Conservation (phyloP, 1,140 invertebrate genomes). For the Ceratina japonica region DNA sequence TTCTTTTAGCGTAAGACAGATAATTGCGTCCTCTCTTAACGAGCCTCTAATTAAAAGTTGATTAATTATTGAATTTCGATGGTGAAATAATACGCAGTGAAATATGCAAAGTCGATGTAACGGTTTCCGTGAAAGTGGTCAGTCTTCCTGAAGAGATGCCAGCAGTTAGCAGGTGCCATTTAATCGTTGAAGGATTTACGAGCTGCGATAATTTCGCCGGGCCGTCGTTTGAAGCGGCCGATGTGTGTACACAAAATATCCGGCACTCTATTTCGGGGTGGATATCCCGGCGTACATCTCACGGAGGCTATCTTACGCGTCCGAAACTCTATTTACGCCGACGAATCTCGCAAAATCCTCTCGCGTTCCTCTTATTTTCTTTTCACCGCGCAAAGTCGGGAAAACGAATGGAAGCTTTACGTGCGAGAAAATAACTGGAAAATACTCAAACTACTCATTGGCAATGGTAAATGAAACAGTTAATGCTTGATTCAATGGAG, state of each 20-base stretch:
- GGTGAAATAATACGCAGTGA: too few relatives aligned
- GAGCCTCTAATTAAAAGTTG: too few relatives aligned
- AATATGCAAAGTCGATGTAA: neutral
- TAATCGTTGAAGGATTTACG: neutral
- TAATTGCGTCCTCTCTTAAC: too few relatives aligned
- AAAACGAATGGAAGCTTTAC: neutral
- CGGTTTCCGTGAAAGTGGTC: neutral
- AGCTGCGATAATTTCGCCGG: neutral
- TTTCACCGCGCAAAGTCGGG: too few relatives aligned
- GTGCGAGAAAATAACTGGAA: neutral
- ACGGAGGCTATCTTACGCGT: neutral
- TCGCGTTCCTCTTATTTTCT: neutral
- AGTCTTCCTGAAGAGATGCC: neutral
- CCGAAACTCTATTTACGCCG: constrained; percentile 24
- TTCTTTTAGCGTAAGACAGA: too few relatives aligned
- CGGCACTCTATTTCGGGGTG: neutral
- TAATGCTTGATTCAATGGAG: too few relatives aligned
- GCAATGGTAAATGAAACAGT: too few relatives aligned
- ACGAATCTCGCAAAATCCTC: neutral
- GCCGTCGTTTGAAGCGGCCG: neutral
- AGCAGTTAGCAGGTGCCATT: neutral
- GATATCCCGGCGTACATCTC: constrained; percentile 17
- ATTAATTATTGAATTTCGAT: too few relatives aligned
- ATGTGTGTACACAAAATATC: constrained; percentile 1
- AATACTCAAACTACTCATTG: too few relatives aligned